Base-by-base conservation (phyloP, 2,888 invertebrate genomes). In the Melitaea athalia region DNA sequence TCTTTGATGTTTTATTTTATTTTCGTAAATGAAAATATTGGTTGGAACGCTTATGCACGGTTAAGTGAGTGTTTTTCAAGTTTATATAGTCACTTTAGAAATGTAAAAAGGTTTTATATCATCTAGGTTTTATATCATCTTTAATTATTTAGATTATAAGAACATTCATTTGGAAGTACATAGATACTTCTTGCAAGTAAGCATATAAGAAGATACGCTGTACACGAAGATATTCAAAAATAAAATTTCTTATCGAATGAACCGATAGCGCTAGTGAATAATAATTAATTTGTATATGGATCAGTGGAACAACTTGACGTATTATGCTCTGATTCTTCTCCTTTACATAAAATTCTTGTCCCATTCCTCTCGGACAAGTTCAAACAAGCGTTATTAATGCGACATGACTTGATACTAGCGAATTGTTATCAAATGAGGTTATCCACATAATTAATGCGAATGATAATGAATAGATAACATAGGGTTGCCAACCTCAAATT, bases 1-100 rank as follows among this genome's bases (percentile, higher is more conserved):
- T 72, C 70, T 76, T 72, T 75, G 74, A 75, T 73, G 73, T 72
- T 72, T 70, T 75, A 67, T 66, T 63, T 63, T 62, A 38, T 55
- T 55, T 63, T 55, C 31, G 11, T 47, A 53, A 38, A 14, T 17
- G 50, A 31, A 59, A 67, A 68, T 59, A 59, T 49, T 59, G n/a
- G 14, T 38, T 33, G 8, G n/a, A 45, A 45, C 11, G 45, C 33
- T 55, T 55, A 14, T 55, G n/a, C 33, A 33, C 8, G 33, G 55
- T 55, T 55, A 55, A 31, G 38, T 38, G n/a, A 14, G 33, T n/a
- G 33, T 12, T 33, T 55, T n/a, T n/a, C 55, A 55, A n/a, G 33
- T 33, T n/a, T n/a, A n/a, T 24, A 24, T 24, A 24, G 24, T 24
- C 24, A 24, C 24, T 24, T 24, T 24, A 24, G 24, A 24, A 24